phyloP scores from a whole-genome alignment of 2,888 invertebrate genomes.

The Pammene fasciana region DNA sequence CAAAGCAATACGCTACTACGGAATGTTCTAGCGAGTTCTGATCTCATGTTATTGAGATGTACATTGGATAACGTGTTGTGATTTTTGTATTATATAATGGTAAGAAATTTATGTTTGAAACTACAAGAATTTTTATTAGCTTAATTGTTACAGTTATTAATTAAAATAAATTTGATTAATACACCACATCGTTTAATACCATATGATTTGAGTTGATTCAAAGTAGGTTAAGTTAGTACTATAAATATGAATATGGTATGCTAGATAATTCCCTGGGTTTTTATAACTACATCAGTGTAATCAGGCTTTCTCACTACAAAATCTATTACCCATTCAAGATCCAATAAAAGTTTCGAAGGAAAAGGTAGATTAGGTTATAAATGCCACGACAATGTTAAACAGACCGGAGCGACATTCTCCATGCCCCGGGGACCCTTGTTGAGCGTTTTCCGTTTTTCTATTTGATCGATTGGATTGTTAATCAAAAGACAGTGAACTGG shows the following conservation, averaged over 20 bases:
- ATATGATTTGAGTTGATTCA: too few species aligned
- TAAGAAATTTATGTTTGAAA: too few species aligned
- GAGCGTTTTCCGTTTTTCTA: conserved; percentile 23
- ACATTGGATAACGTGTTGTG: neutral
- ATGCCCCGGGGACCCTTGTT: conserved; percentile 11
- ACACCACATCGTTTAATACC: too few species aligned
- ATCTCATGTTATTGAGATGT: neutral
- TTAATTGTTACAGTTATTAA: too few species aligned
- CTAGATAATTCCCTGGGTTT: too few species aligned
- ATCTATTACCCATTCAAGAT: neutral
- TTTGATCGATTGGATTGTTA: conserved; percentile 29
- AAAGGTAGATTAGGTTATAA: conserved; percentile 23
- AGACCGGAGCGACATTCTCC: conserved; percentile 26
- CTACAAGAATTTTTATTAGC: too few species aligned
- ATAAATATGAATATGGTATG: too few species aligned
- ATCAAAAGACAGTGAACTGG: conserved; percentile 8
- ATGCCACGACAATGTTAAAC: conserved; percentile 30
- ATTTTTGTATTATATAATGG: neutral
- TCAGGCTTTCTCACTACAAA: too few species aligned
- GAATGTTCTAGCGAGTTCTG: conserved; percentile 19
- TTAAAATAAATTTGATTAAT: too few species aligned
- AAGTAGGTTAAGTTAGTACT: too few species aligned
- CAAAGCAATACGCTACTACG: conserved; percentile 28
- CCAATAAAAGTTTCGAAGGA: conserved; percentile 14
- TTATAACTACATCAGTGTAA: too few species aligned